A percentile compares a stretch with the other conserved stretches of the same genome.
Evolutionary conservation across 2,113 vertebrate genomes (phyloP).

Genomic region (Pelvicachromis taeniatus): DNA sequence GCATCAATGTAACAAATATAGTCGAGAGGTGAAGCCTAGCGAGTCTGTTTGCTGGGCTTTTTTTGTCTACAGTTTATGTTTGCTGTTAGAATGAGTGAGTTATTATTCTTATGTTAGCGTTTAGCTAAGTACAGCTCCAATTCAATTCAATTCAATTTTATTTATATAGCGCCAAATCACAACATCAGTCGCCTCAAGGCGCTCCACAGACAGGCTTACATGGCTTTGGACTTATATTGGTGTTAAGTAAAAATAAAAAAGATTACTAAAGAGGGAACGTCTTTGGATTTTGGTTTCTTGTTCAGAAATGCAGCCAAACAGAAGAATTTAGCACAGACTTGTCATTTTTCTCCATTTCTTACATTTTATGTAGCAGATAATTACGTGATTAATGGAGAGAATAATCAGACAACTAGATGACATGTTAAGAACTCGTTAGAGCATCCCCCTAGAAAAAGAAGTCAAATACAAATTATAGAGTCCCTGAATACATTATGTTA

Average conservation of each 20-base stretch:
- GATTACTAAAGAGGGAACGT: neutral
- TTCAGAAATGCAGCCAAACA: neutral
- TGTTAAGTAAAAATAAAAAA: neutral
- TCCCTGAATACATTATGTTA: neutral
- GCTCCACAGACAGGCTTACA: neutral
- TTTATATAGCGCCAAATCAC: too few species aligned
- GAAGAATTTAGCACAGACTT: neutral
- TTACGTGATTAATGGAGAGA: neutral
- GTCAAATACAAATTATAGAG: neutral
- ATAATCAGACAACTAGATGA: neutral
- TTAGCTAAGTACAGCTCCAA: neutral
- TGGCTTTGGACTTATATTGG: neutral
- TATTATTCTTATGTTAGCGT: neutral
- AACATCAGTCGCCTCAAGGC: too few species aligned
- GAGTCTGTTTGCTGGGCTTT: neutral
- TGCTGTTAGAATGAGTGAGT: neutral
- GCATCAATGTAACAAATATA: neutral
- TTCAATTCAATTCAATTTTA: too few species aligned
- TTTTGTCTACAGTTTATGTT: neutral
- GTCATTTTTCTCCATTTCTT: neutral
- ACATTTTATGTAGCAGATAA: neutral
- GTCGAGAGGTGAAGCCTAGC: neutral
- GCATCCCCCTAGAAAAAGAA: neutral
- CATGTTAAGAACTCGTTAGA: neutral
- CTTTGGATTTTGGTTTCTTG: neutral